Conservation (phyloP, 1,140 invertebrate species). For the Oryzaephilus surinamensis region DNA sequence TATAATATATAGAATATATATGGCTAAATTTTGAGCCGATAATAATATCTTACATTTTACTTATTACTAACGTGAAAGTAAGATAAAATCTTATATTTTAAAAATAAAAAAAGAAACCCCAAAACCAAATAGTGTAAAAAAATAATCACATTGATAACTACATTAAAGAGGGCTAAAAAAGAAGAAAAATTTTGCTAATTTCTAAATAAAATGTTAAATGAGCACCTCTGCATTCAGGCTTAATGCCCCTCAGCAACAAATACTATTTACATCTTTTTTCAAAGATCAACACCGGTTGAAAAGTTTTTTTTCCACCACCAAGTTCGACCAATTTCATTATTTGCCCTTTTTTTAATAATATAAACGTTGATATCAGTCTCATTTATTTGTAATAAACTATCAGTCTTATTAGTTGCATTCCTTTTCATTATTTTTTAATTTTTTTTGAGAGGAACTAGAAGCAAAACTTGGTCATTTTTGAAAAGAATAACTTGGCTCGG, state of each 20-base stretch:
- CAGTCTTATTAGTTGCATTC: slow-evolving; percentile 36
- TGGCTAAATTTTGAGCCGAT: no score
- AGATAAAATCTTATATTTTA: slow-evolving; percentile 11
- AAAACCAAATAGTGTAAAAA: slow-evolving; percentile 19
- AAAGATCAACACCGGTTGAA: slow-evolving; percentile 21
- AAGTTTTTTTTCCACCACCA: slow-evolving; percentile 6
- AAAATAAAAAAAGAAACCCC: no score
- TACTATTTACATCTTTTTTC: slow-evolving; percentile 29
- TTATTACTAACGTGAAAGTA: slow-evolving; percentile 15
- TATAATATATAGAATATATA: no score
- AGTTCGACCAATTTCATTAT: slow-evolving; percentile 10
- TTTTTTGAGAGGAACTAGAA: slow-evolving; percentile 36
- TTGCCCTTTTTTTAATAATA: slow-evolving; percentile 25
- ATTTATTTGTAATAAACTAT: slow-evolving; percentile 32
- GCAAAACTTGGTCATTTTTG: no score
- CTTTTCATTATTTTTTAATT: no score
- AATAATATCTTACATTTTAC: slow-evolving; percentile 17
- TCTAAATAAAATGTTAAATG: slow-evolving; percentile 6
- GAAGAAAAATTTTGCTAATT: slow-evolving; percentile 1
- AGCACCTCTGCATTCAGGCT: slow-evolving; percentile 20
- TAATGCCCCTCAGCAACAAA: slow-evolving; percentile 26
- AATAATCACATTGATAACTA: slow-evolving; percentile 24
- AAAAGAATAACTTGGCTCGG: slow-evolving; percentile 31
- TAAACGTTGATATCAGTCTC: slow-evolving; percentile 26
- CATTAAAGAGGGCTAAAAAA: slow-evolving; percentile 19